Percentiles rank a stretch among this genome's conserved stretches.
Conservation (phyloP, 2,888 invertebrate genomes). For the Acholoe squamosa region DNA sequence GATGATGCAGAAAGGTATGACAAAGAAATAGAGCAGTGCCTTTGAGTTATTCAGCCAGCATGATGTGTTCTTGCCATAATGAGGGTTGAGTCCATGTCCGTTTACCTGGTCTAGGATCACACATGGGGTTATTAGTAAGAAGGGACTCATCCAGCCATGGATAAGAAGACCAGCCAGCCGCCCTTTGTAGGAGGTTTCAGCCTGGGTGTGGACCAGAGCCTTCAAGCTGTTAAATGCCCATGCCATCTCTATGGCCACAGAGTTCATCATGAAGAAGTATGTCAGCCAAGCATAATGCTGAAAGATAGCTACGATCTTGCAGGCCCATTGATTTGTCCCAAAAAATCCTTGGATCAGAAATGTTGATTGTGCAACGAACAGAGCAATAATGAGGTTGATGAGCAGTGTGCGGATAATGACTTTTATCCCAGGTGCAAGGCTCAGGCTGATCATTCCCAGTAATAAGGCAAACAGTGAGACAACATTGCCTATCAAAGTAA, state of each 20-base stretch:
- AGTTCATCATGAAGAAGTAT: constrained; percentile 20
- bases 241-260: background rate
- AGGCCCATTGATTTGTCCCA: background rate
- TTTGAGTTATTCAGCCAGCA: background rate
- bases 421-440: too few species aligned
- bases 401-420: too few species aligned
- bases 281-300: constrained; percentile 8
- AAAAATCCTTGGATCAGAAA: background rate
- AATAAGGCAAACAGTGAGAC: too few species aligned
- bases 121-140: background rate
- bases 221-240: background rate
- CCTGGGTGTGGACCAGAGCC: background rate
- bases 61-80: background rate
- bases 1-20: background rate
- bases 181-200: background rate
- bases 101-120: background rate
- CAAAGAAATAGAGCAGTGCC: background rate
- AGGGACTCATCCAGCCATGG: background rate
- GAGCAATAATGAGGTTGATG: too few species aligned
- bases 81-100: background rate
- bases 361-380: background rate
- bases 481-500: too few species aligned
- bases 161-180: background rate
- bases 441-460: too few species aligned
- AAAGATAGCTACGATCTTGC: background rate